Evolutionary conservation across 2,888 invertebrate species (phyloP).

Genomic region (Spilarctia lutea): DNA sequence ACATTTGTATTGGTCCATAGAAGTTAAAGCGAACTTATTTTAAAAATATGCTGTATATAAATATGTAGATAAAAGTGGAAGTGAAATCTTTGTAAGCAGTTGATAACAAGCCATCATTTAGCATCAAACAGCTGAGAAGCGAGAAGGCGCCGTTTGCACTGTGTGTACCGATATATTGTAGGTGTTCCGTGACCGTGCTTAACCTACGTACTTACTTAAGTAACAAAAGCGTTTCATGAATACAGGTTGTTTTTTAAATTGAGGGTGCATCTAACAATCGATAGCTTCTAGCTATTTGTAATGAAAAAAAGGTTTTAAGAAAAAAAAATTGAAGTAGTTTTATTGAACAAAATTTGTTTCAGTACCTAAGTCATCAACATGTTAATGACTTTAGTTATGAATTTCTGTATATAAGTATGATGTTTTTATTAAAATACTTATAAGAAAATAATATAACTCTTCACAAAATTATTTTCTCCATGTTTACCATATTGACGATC

Average conservation of each 20-base stretch:
- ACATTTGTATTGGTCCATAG: neutral
- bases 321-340: neutral
- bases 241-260: neutral
- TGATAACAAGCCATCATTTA: neutral
- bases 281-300: neutral
- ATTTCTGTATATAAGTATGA: neutral
- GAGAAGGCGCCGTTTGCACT: neutral
- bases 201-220: no score
- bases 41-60: neutral
- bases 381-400: neutral
- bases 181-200: neutral
- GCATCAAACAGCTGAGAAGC: neutral
- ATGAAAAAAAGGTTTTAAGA: neutral
- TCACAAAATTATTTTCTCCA: neutral
- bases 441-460: neutral
- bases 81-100: neutral
- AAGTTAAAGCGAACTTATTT: neutral
- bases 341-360: neutral
- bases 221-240: neutral
- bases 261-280: neutral
- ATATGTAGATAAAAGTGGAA: neutral
- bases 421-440: neutral
- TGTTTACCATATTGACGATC: neutral
- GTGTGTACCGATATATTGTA: neutral
- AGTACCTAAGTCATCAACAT: neutral